Conservation (phyloP, 2,113 vertebrate genomes). For the Amblyornis subalaris region DNA sequence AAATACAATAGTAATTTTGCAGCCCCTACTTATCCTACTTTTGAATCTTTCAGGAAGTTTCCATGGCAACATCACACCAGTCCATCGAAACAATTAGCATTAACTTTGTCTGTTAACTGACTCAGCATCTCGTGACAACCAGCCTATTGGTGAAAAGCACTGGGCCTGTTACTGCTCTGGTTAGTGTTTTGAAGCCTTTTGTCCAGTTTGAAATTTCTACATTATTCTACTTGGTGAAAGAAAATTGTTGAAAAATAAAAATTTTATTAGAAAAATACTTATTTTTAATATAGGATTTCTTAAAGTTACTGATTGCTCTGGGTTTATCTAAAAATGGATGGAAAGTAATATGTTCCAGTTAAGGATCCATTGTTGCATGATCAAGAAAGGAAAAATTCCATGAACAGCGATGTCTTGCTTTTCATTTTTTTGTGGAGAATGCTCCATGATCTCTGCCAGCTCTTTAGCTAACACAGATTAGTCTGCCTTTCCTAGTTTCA, state of each 20-base stretch:
- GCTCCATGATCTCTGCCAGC: not conserved
- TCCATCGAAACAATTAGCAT: not conserved
- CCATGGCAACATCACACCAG: not conserved
- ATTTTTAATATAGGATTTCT: not conserved
- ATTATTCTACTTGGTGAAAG: not conserved
- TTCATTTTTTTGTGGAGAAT: not conserved
- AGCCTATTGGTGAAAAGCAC: not conserved
- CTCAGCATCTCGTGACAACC: not conserved
- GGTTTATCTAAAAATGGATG: not conserved
- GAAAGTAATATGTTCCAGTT: not conserved
- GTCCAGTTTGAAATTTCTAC: not conserved
- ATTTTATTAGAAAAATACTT: not conserved
- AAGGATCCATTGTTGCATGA: not conserved
- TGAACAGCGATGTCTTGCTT: not conserved
- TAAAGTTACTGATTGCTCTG: not conserved
- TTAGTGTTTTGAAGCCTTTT: not conserved
- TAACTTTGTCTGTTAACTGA: not conserved
- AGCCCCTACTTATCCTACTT: not conserved
- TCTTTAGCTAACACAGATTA: not conserved
- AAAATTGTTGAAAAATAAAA: not conserved
- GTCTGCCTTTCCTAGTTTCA: not conserved
- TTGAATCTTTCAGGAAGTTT: not conserved
- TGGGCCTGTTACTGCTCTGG: not conserved
- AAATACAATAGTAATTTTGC: not conserved
- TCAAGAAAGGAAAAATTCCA: not conserved